Evolutionary conservation across 2,797 vertebrate species (phyloP).

Genomic region (Eurystomus glaucurus): DNA sequence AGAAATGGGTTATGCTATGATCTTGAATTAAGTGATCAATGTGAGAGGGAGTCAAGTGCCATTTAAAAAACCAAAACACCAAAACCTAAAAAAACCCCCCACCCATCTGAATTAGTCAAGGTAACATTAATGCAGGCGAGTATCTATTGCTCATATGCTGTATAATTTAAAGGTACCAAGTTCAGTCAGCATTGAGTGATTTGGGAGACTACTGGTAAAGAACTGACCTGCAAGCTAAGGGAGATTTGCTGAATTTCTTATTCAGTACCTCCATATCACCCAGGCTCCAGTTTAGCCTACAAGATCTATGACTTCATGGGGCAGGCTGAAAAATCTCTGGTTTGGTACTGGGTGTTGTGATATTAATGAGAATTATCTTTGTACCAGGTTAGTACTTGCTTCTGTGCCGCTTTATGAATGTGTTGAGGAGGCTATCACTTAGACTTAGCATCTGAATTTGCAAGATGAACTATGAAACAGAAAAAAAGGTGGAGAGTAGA

Average conservation of each 20-base stretch:
- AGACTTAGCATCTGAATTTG: background rate
- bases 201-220: background rate
- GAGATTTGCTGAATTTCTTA: background rate
- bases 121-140: background rate
- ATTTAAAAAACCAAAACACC: background rate
- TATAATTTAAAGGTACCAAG: background rate
- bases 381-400: background rate
- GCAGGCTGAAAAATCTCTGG: background rate
- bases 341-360: background rate
- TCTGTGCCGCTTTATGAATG: rapidly evolving
- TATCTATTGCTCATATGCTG: background rate
- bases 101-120: background rate
- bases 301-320: background rate
- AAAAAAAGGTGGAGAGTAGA: background rate
- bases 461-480: background rate
- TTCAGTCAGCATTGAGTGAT: background rate
- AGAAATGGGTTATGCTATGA: background rate
- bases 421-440: background rate
- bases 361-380: background rate
- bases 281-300: background rate
- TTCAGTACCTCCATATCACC: background rate
- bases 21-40: background rate
- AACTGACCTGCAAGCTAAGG: background rate
- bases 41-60: background rate
- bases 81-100: background rate